Percentiles rank a stretch among this genome's conserved stretches.
Evolutionary conservation across 1,140 invertebrate species (phyloP).

Genomic region (Listronotus bonariensis): DNA sequence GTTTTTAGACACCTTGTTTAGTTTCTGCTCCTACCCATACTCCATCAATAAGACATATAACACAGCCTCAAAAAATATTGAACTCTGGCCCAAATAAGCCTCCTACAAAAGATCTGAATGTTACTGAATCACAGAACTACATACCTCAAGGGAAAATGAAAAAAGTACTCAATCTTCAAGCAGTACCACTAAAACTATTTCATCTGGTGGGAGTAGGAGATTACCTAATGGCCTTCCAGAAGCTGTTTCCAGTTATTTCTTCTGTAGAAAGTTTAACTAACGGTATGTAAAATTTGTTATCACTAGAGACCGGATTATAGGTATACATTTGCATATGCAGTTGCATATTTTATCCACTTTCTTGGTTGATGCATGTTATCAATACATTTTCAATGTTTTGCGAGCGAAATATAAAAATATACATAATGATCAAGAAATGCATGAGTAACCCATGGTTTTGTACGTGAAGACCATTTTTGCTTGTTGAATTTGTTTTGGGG

Average conservation of each 20-base stretch:
- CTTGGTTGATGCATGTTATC: no score
- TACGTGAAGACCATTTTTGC: no score
- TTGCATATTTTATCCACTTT: no score
- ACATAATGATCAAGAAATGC: no score
- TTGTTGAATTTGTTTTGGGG: no score
- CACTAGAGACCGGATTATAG: no score
- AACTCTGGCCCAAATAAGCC: not conserved
- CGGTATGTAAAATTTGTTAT: constrained; percentile 3
- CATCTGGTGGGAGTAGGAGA: not conserved
- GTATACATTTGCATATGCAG: no score
- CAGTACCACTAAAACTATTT: not conserved
- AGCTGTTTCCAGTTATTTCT: not conserved
- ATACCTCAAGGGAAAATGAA: constrained; percentile 33
- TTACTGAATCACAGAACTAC: constrained; percentile 40
- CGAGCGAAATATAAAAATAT: no score
- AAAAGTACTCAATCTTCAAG: not conserved
- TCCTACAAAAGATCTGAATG: constrained; percentile 1
- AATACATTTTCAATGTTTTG: no score
- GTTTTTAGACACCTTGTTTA: constrained; percentile 7
- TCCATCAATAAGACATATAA: not conserved
- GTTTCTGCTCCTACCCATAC: not conserved
- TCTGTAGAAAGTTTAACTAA: not conserved
- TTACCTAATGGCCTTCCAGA: not conserved
- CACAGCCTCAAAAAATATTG: constrained; percentile 2
- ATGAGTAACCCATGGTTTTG: no score